phyloP scores from a whole-genome alignment of 2,888 invertebrate genomes.

The Pristionchus japonicus region DNA sequence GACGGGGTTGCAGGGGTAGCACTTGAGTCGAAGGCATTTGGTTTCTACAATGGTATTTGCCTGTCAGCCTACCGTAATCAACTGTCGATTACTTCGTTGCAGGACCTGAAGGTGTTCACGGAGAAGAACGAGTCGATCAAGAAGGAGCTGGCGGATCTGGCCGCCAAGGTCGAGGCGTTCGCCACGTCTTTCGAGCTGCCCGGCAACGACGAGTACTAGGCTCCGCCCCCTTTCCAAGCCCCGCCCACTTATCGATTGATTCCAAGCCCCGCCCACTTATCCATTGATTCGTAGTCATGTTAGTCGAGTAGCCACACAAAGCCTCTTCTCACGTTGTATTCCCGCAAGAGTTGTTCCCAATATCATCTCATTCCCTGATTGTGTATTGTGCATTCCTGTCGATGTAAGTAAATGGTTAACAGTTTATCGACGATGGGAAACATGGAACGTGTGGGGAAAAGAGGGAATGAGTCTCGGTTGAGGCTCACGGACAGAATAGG shows the following conservation, averaged over 20 bases:
- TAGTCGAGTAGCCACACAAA: not conserved
- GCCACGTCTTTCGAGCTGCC: constrained; percentile 70
- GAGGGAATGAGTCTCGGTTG: too few species aligned
- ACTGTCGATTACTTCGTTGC: not conserved
- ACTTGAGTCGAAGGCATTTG: too few species aligned
- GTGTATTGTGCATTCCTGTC: not conserved
- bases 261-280: not conserved
- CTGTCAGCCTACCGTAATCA: not conserved
- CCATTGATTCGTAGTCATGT: not conserved
- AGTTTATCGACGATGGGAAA: constrained; percentile 12
- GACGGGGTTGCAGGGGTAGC: too few species aligned
- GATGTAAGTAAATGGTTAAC: not conserved
- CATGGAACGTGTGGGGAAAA: not conserved
- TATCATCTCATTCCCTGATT: not conserved
- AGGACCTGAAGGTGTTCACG: constrained; percentile 58
- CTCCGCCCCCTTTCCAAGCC: not conserved
- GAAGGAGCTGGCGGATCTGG: constrained; percentile 63
- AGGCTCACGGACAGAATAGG: not conserved
- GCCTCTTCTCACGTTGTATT: not conserved
- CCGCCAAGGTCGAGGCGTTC: constrained; percentile 66
- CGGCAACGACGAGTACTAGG: constrained; percentile 68
- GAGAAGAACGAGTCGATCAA: constrained; percentile 64
- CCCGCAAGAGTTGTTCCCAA: not conserved
- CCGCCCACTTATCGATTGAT: not conserved
- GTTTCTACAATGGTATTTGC: too few species aligned